Base-by-base conservation (phyloP, 2,888 invertebrate genomes). In the Cantharis rufa region DNA sequence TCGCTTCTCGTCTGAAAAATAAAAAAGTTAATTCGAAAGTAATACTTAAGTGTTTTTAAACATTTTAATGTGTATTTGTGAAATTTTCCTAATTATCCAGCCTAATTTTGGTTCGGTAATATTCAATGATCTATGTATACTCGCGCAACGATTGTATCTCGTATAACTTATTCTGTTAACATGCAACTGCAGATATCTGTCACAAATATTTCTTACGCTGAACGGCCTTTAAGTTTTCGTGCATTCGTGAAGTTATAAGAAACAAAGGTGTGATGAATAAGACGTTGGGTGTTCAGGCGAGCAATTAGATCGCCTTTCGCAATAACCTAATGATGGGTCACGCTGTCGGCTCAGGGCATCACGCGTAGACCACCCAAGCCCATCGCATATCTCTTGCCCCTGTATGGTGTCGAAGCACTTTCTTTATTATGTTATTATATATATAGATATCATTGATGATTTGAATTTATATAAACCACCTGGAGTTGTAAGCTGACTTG, bases 291-390 rank as follows among this genome's bases (percentile, higher is more conserved):
- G 86, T 87, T 84, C 85, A 83, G 83, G 84, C 84, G 84, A 84
- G 87, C 87, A 88, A 88, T 88, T 88, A 88, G 88, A 87, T 88
- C 88, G 88, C 88, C 88, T 88, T 88, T 88, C 86, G 88, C 88
- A 88, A 88, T 87, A 86, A 87, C 85, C 88, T 88, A 89, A 88
- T 89, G 88, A 88, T 86, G 87, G 88, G 86, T 86, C 87, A 86
- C 85, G 86, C 86, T 84, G 86, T 84, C 86, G 85, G 86, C 86
- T 85, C 84, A 85, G 85, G 86, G 86, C 87, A 84, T 85, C 84
- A 83, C 85, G 84, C 84, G 86, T 84, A 84, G 86, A 87, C 87
- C 87, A 87, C 87, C 86, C 86, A 86, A 86, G 84, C 83, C 83
- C 83, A 84, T 83, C 80, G 79, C 76, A 78, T 78, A 76, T 78